Evolutionary conservation across 1,140 invertebrate species (phyloP), one percentile per base, ranked within the genome.

Genomic region (Lysiphlebus fabarum): DNA sequence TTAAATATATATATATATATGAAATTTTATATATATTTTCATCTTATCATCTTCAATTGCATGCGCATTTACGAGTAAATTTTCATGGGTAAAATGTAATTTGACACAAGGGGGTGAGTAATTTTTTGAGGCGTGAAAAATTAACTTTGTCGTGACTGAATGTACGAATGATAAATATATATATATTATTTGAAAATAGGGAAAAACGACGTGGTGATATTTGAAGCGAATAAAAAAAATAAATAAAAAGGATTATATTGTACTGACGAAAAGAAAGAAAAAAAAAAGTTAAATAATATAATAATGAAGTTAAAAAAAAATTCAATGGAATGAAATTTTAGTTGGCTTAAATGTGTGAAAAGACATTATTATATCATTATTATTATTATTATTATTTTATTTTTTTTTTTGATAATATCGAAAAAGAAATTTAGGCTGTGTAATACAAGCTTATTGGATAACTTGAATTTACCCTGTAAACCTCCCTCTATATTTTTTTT

Each of bases 341-440:
- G 49, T 14, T 51, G 1, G 38, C n/a, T 11, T 17, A n/a, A 51
- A 40, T 38, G 49, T 51, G 49, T 51, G 49, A 51, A 51, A 50
- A 51, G 38, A 3, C 17, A 17, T 17, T 17, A 17, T 17, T 17
- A 17, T 17, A 17, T 17, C 3, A n/a, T n/a, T n/a, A n/a, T n/a
- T n/a, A n/a, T n/a, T n/a, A n/a, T n/a, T n/a, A n/a, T n/a, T n/a
- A n/a, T n/a, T n/a, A n/a, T n/a, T n/a, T n/a, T n/a, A n/a, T 17
- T 17, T 17, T 17, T 17, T 17, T 17, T 17, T 17, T 17, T 1
- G 17, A 17, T 17, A 17, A 17, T 17, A 17, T 17, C 17, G 17
- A 17, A 17, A 17, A 3, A 3, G 17, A 17, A 17, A 17, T 17
- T 17, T 17, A 3, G 17, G 17, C 1, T 17, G 1, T 17, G 49